phyloP scores from a whole-genome alignment of 2,113 vertebrate species.

The Burhinus bistriatus region DNA sequence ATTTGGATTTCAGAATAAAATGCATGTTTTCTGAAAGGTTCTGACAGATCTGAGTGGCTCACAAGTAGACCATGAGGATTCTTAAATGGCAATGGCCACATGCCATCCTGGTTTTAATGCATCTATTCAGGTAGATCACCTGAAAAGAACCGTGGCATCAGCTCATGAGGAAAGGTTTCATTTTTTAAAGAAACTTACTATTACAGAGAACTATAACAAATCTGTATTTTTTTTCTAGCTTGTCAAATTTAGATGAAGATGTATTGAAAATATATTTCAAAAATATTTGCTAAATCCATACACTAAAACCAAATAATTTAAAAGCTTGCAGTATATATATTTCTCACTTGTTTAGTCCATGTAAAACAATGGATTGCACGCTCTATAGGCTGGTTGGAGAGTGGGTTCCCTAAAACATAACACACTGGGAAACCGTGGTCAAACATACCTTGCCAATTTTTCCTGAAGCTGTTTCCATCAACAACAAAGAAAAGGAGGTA shows the following conservation, averaged over 20 bases:
- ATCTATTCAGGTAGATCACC: background rate
- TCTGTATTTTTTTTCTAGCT: background rate
- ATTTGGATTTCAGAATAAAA: slow-evolving; percentile 3
- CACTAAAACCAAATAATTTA: background rate
- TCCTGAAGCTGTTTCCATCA: slow-evolving; percentile 36
- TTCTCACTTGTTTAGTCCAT: background rate
- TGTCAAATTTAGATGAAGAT: background rate
- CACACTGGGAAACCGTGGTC: background rate
- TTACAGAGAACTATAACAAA: background rate
- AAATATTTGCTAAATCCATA: background rate
- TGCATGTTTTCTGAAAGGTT: background rate
- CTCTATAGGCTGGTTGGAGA: background rate
- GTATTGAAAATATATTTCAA: background rate
- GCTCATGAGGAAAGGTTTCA: background rate
- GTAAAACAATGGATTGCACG: background rate
- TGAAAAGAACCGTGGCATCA: background rate
- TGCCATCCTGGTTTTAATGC: background rate
- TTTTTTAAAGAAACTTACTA: background rate
- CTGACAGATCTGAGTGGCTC: background rate
- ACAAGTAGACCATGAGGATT: background rate
- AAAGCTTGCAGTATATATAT: background rate
- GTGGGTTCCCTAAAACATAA: background rate
- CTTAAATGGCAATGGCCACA: background rate
- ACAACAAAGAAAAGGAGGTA: slow-evolving; percentile 5
- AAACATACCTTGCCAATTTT: slow-evolving; percentile 22